A percentile compares a stretch with the other conserved stretches of the same genome.
These are phyloP conservation scores for Bovichtus diacanthus DNA, from an alignment of 2,797 vertebrate species.

Conservation along the genomic window DNA sequence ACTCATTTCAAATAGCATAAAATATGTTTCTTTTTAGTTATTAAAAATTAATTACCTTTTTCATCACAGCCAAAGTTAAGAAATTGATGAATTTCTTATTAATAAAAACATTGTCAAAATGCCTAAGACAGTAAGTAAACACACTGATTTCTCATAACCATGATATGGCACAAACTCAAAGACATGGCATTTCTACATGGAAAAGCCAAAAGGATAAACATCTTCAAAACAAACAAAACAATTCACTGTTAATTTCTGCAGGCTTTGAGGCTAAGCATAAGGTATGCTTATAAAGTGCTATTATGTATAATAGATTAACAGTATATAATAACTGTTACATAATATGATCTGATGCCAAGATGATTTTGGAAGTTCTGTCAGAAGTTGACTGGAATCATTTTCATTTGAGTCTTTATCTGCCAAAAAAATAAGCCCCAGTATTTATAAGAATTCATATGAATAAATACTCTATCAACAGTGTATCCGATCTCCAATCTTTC, in stretches of 20 bases:
- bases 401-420: constrained; percentile 57
- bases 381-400: constrained; percentile 68
- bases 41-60: constrained; percentile 82
- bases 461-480: constrained; percentile 83
- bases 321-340: constrained; percentile 68
- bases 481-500: constrained; percentile 70
- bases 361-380: constrained; percentile 66
- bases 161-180: constrained; percentile 80
- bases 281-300: constrained; percentile 88
- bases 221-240: constrained; percentile 66
- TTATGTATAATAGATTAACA: constrained; percentile 77
- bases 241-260: constrained; percentile 77
- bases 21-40: constrained; percentile 86
- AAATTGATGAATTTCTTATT: constrained; percentile 78
- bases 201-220: constrained; percentile 73
- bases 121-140: constrained; percentile 75
- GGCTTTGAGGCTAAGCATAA: constrained; percentile 79
- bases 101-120: constrained; percentile 83
- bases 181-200: constrained; percentile 77
- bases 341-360: constrained; percentile 66
- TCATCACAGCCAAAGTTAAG: constrained; percentile 84
- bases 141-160: constrained; percentile 68
- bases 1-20: constrained; percentile 78
- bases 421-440: constrained; percentile 75
- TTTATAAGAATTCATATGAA: constrained; percentile 75